Base-by-base conservation (phyloP, 2,113 vertebrate species). In the Callaeas wilsoni region DNA sequence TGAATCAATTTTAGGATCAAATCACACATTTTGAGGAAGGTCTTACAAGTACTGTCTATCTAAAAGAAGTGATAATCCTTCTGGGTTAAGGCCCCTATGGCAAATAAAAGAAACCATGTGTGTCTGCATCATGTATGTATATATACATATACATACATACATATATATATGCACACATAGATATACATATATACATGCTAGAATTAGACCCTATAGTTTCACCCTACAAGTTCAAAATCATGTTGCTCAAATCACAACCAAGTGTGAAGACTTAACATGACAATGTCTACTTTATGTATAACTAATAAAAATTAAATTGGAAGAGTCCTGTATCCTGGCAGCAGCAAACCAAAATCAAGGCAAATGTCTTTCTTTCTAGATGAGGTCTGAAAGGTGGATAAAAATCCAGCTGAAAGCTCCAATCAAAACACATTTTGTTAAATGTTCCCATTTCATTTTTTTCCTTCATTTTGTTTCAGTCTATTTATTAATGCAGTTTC, bases 261-360 rank as follows among this genome's bases (percentile, higher is more conserved):
- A 97, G 95, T 91, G 53, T 93, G 97, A 94, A 97, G 96, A 98
- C 93, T 97, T 97, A 97, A 98, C 95, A 96, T 97, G 97, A 98
- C 96, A 98, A 97, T 33, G 86, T 90, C 96, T 96, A 93, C 88
- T 97, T 97, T 98, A 97, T 90, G 86, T 96, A 85, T 97, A 93
- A 97, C 97, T 98, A 97, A 98, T 98, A 98, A 97, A 98, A 98
- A 98, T 97, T 97, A 98, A 98, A 98, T 97, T 97, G 97, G 90
- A 97, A 76, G 63, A 97, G 96, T 93, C 84, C 89, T 95, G 77
- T 94, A 96, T 90, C 46, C 90, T 86, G 93, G 92, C 82, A 97
- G 96, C 84, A 97, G 95, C 82, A 96, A 98, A 95, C 91, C 92
- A 97, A 97, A 97, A 60, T 82, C 89, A 97, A 97, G 87, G 89